Conservation (phyloP, 2,113 vertebrate species). For the Polypterus bichir region DNA sequence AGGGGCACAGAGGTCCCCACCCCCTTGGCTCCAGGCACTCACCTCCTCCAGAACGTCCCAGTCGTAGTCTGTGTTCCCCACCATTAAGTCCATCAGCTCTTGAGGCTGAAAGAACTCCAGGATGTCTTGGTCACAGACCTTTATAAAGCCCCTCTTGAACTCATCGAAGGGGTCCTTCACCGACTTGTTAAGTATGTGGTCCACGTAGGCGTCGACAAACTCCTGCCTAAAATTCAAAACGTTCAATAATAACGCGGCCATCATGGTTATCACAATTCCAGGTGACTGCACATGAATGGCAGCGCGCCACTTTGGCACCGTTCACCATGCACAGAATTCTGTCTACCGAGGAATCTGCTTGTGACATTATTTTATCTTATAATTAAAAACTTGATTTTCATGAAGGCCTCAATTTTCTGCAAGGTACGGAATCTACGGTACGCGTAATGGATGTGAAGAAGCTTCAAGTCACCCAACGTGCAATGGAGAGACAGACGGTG, state of each 20-base stretch:
- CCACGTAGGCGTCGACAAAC: constrained; percentile 49
- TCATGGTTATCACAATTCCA: not conserved
- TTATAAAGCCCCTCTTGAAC: constrained; percentile 67
- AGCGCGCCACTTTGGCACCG: no score
- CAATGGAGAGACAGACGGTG: no score
- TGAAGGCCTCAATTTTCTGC: no score
- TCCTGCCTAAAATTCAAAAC: constrained; percentile 34
- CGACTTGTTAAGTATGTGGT: constrained; percentile 59
- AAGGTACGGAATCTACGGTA: no score
- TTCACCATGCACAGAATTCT: no score
- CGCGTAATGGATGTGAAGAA: no score
- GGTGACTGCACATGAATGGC: no score
- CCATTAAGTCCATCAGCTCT: constrained; percentile 50
- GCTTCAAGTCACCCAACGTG: no score
- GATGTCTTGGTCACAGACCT: constrained; percentile 45
- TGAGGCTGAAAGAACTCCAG: constrained; percentile 58
- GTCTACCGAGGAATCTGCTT: no score
- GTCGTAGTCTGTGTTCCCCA: constrained; percentile 56
- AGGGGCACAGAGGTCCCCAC: not conserved
- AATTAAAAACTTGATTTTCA: no score
- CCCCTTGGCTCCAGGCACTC: not conserved
- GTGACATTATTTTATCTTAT: no score
- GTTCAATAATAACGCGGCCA: not conserved
- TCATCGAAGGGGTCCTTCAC: constrained; percentile 47
- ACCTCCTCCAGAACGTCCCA: constrained; percentile 64